A percentile compares a stretch with the other conserved stretches of the same genome.
Conservation (phyloP, 2,797 vertebrate genomes). For the Chelonia mydas region DNA sequence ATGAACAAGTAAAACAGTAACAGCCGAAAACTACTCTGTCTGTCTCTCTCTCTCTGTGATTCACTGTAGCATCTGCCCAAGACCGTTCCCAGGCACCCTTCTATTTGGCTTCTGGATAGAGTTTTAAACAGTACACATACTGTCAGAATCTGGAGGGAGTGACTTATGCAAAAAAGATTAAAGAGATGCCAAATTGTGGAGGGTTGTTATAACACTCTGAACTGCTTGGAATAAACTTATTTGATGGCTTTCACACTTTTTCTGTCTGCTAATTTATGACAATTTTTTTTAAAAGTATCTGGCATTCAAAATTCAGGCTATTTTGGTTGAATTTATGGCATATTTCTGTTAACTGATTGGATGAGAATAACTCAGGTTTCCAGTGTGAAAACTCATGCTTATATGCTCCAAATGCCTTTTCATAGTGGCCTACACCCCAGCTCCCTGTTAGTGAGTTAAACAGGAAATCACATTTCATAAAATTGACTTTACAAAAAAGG, state of each 20-base stretch:
- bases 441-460: neutral
- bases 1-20: neutral
- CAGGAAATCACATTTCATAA: neutral
- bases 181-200: neutral
- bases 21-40: neutral
- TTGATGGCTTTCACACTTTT: constrained; percentile 1
- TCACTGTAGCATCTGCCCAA: neutral
- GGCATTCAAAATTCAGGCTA: neutral
- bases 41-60: neutral
- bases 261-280: neutral
- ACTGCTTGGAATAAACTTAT: neutral
- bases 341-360: neutral
- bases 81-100: neutral
- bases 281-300: constrained; percentile 2
- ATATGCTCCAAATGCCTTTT: neutral
- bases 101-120: neutral
- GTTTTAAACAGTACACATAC: neutral
- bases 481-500: neutral
- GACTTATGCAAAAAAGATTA: neutral
- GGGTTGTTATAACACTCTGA: neutral
- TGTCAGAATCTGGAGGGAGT: neutral
- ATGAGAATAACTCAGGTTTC: neutral
- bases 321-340: neutral
- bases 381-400: neutral
- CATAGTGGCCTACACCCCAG: neutral